These are phyloP conservation scores for Cavia porcellus DNA, from an alignment of 2,113 vertebrate species.

Conservation along the genomic window DNA sequence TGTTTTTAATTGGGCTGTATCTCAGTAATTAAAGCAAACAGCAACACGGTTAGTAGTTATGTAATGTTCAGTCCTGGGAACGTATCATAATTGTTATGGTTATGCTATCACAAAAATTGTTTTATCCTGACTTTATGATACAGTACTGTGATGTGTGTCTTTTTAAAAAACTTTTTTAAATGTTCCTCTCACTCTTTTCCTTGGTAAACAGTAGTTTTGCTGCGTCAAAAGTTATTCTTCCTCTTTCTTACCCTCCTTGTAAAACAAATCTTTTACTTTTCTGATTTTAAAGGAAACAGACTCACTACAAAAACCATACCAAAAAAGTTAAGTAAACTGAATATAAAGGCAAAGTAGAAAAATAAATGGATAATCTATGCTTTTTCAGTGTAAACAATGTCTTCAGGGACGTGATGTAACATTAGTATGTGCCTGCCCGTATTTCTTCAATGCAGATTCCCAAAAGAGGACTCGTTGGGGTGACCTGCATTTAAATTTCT, in stretches of 20 bases:
- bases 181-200: constrained; percentile 22
- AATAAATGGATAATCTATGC: neutral
- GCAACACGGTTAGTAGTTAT: neutral
- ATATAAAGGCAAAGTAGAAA: constrained; percentile 14
- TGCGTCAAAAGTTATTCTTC: constrained; percentile 63
- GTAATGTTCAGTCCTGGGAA: neutral
- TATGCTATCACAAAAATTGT: neutral
- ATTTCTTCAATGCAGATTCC: constrained; percentile 42
- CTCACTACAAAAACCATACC: neutral
- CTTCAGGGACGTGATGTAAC: neutral
- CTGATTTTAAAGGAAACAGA: constrained; percentile 56
- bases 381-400: neutral
- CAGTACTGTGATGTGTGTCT: neutral
- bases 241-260: neutral
- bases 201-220: constrained; percentile 53
- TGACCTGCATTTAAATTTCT: constrained; percentile 34
- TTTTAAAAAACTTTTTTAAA: constrained; percentile 28
- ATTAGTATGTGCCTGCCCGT: neutral
- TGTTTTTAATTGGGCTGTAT: constrained; percentile 5
- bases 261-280: constrained; percentile 57
- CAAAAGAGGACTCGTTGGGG: neutral
- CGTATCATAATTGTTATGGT: neutral
- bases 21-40: constrained; percentile 38
- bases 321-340: neutral
- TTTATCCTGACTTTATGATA: neutral